Percentiles rank a stretch among this genome's conserved stretches.
These are phyloP conservation scores for Siniperca obscura DNA, from an alignment of 2,797 vertebrate genomes.

Conservation along the genomic window DNA sequence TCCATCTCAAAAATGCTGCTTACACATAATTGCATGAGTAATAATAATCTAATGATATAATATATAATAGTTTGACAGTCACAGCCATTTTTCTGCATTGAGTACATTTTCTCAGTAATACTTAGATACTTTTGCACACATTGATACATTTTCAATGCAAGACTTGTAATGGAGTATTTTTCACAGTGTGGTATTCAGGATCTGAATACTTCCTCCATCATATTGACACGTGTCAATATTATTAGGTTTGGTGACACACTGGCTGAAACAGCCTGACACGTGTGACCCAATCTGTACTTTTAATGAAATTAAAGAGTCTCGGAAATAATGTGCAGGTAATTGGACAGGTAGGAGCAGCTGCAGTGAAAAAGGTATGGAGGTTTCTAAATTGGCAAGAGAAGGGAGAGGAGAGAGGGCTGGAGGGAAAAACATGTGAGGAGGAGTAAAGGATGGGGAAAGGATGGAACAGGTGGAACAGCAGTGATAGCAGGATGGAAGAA, in stretches of 20 bases:
- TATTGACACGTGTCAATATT: constrained; percentile 4
- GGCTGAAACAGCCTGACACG: not conserved
- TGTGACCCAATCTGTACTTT: not conserved
- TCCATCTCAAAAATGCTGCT: not conserved
- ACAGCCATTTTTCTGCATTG: not conserved
- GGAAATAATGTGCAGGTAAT: not conserved
- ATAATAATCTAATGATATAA: not conserved
- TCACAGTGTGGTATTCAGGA: not conserved
- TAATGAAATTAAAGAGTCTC: not conserved
- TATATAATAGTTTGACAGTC: not conserved
- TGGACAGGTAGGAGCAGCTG: constrained; percentile 14
- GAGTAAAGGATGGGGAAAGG: constrained; percentile 15
- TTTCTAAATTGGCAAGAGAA: constrained; percentile 5
- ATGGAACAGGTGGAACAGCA: not conserved
- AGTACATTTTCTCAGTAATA: not conserved
- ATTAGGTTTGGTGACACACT: not conserved
- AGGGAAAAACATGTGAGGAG: constrained; percentile 20
- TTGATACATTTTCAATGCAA: not conserved
- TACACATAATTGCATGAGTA: not conserved
- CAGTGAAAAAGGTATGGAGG: not conserved
- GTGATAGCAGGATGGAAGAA: constrained; percentile 4
- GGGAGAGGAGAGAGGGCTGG: not conserved
- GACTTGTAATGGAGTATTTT: not conserved
- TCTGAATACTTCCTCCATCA: not conserved
- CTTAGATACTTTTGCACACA: not conserved